These are phyloP conservation scores for Clanis bilineata DNA, from an alignment of 2,888 invertebrate genomes.

Conservation along the genomic window DNA sequence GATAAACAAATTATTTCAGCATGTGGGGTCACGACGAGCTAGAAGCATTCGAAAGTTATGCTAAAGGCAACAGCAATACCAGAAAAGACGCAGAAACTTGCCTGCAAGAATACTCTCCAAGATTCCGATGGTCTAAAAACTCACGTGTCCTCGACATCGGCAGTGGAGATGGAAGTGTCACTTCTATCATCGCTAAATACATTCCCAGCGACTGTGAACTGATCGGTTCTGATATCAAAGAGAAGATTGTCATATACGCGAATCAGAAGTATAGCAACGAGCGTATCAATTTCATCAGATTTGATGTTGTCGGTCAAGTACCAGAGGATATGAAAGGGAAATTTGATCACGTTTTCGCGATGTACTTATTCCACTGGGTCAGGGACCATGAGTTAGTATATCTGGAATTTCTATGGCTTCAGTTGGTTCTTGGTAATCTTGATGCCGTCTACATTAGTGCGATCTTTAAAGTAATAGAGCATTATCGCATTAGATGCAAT, in stretches of 20 bases:
- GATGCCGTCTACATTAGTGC: too few species aligned
- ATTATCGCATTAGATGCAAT: too few species aligned
- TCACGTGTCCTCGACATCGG: slow-evolving; percentile 20
- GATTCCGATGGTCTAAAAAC: slow-evolving; percentile 12
- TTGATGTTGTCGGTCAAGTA: slow-evolving; percentile 12
- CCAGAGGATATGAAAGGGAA: slow-evolving; percentile 5
- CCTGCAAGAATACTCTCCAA: slow-evolving; percentile 10
- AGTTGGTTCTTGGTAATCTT: neutral
- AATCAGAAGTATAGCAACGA: slow-evolving; percentile 4
- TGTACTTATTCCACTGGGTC: slow-evolving; percentile 20
- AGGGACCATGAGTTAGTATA: slow-evolving; percentile 18
- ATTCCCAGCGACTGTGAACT: slow-evolving; percentile 14
- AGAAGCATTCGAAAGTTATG: neutral
- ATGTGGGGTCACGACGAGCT: neutral
- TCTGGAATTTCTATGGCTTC: neutral
- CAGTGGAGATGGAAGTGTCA: slow-evolving; percentile 24
- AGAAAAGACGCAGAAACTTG: neutral
- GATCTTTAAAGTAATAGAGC: too few species aligned
- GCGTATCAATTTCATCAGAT: neutral
- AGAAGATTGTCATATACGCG: slow-evolving; percentile 13
- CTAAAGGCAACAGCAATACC: neutral
- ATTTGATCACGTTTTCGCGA: slow-evolving; percentile 18
- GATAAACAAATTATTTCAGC: neutral
- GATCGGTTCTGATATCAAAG: slow-evolving; percentile 10
- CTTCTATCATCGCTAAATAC: slow-evolving; percentile 11